A percentile compares a stretch with the other conserved stretches of the same genome.
These are phyloP conservation scores for Macrobrachium rosenbergii DNA, from an alignment of 1,140 invertebrate genomes.

Conservation along the genomic window DNA sequence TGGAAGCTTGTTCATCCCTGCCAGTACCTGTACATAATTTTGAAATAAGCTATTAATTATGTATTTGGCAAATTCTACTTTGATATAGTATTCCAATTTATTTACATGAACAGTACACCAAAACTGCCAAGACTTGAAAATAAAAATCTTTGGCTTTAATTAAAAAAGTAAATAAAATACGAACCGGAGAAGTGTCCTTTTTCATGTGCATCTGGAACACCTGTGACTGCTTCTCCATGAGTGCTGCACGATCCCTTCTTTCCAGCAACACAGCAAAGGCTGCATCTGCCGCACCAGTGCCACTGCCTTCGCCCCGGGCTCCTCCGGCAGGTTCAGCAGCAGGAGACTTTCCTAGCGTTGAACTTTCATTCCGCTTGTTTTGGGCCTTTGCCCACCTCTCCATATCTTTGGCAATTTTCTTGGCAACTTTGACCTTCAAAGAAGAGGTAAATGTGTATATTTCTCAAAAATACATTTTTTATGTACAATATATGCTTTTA, in stretches of 20 bases:
- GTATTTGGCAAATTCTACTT: too few relatives aligned
- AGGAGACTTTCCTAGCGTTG: constrained; percentile 76
- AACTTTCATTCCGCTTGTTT: constrained; percentile 95
- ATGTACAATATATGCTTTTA: background rate
- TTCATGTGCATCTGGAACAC: constrained; percentile 65
- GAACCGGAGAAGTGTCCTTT: constrained; percentile 56
- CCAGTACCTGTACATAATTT: constrained; percentile 42
- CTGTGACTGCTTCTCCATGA: constrained; percentile 55
- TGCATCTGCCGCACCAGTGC: constrained; percentile 66
- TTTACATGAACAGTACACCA: background rate
- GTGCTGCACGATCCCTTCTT: constrained; percentile 47
- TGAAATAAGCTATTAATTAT: too few relatives aligned
- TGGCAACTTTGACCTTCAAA: constrained; percentile 94
- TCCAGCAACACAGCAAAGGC: constrained; percentile 65
- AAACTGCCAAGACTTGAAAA: background rate
- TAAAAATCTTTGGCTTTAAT: background rate
- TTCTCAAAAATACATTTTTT: background rate
- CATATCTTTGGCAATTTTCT: constrained; percentile 98
- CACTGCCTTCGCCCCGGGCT: constrained; percentile 48
- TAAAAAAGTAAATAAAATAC: constrained; percentile 6
- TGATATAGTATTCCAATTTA: too few relatives aligned
- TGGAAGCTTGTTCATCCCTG: constrained; percentile 52
- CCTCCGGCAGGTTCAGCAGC: constrained; percentile 45
- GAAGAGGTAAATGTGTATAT: background rate
- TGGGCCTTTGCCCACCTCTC: constrained; percentile 96